Percentiles rank a stretch among this genome's conserved stretches.
phyloP scores from a whole-genome alignment of 1,140 invertebrate genomes.

The Alviniconcha marisindica region DNA sequence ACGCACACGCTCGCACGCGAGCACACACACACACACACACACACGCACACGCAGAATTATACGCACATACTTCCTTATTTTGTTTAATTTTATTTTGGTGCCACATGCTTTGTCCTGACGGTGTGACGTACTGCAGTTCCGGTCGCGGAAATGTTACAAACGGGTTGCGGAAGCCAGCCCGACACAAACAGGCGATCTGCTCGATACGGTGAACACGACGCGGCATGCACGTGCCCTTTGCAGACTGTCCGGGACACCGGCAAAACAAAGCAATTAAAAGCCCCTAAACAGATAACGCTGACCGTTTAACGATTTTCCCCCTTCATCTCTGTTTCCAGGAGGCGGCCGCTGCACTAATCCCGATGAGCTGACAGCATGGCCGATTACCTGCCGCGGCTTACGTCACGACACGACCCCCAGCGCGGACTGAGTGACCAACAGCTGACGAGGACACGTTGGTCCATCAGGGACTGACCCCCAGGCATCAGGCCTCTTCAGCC shows the following conservation, averaged over 20 bases:
- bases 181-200: too few species aligned
- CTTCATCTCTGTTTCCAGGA: neutral
- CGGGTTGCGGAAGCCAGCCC: too few species aligned
- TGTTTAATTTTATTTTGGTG: too few species aligned
- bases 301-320: neutral
- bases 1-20: neutral
- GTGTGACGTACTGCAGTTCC: neutral
- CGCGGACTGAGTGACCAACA: neutral
- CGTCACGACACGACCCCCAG: conserved; percentile 2
- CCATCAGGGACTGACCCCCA: neutral
- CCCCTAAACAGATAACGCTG: neutral
- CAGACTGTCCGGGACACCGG: too few species aligned
- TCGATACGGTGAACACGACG: too few species aligned
- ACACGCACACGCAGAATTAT: neutral
- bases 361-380: neutral
- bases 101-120: neutral
- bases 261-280: neutral
- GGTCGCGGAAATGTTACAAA: neutral
- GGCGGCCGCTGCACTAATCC: neutral
- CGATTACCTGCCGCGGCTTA: conserved; percentile 12
- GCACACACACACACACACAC: neutral
- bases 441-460: neutral
- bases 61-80: neutral
- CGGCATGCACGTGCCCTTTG: too few species aligned
- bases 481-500: neutral